phyloP scores from a whole-genome alignment of 2,113 vertebrate species.

The Vanacampus margaritifer region DNA sequence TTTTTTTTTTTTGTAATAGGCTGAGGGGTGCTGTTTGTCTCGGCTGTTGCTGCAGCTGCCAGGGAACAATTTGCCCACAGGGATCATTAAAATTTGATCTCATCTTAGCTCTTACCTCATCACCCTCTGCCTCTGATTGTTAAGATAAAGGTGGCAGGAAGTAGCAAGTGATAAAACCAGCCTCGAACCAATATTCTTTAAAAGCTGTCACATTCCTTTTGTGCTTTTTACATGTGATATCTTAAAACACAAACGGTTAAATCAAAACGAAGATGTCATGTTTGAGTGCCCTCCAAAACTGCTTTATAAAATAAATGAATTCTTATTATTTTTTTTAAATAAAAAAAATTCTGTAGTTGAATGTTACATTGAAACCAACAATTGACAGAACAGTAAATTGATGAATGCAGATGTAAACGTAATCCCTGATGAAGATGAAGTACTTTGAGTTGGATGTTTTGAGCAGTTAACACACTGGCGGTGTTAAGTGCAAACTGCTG shows the following conservation, averaged over 20 bases:
- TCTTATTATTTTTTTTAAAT: too few relatives aligned
- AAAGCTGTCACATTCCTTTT: neutral
- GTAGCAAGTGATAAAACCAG: slow-evolving; percentile 9
- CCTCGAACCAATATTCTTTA: neutral
- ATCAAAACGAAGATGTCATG: neutral
- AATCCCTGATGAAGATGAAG: neutral
- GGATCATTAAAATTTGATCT: slow-evolving; percentile 55
- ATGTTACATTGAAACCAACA: neutral
- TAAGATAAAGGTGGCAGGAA: slow-evolving; percentile 19
- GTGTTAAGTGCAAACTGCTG: slow-evolving; percentile 21
- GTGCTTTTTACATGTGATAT: neutral
- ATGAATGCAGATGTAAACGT: neutral
- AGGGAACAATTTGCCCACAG: slow-evolving; percentile 39
- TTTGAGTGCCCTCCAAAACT: neutral
- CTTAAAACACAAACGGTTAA: neutral
- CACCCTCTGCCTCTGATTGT: slow-evolving; percentile 39
- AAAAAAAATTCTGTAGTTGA: neutral
- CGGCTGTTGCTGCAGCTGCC: slow-evolving; percentile 15
- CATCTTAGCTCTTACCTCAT: slow-evolving; percentile 39
- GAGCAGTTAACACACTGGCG: slow-evolving; percentile 15
- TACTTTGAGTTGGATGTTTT: slow-evolving; percentile 19
- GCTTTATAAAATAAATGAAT: too few relatives aligned
- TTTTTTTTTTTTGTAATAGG: neutral
- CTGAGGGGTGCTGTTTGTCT: slow-evolving; percentile 1
- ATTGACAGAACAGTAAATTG: neutral